Evolutionary conservation across 1,140 invertebrate genomes (phyloP).

Genomic region (Pachyrhynchus sulphureomaculatus): DNA sequence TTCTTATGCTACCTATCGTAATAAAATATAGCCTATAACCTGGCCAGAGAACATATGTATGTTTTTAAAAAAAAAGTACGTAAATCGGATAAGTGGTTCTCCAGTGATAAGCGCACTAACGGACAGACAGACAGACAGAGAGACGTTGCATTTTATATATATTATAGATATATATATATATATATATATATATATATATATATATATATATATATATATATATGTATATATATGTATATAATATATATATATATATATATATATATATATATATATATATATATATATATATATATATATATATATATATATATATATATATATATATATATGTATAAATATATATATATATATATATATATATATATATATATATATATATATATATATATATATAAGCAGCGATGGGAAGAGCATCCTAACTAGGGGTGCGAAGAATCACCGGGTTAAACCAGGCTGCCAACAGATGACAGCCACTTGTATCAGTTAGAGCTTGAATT

Average conservation of each 20-base stretch:
- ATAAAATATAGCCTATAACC: too few relatives aligned
- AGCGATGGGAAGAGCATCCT: background rate
- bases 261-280: background rate
- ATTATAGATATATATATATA: too few relatives aligned
- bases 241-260: background rate
- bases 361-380: conserved; percentile 7
- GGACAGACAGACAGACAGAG: too few relatives aligned
- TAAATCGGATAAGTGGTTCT: background rate
- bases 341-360: conserved; percentile 3
- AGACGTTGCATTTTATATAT: too few relatives aligned
- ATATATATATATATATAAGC: conserved; percentile 1
- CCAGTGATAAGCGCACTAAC: too few relatives aligned
- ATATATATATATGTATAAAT: background rate
- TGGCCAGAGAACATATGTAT: too few relatives aligned
- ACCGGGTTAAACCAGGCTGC: too few relatives aligned
- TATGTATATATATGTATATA: background rate
- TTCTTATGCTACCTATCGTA: too few relatives aligned
- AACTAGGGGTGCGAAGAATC: too few relatives aligned
- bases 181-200: background rate
- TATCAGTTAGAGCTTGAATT: too few relatives aligned
- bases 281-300: conserved; percentile 7
- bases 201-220: conserved; percentile 1
- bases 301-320: conserved; percentile 7
- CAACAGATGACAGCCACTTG: too few relatives aligned
- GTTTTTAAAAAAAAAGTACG: too few relatives aligned